Base-by-base conservation (phyloP, 2,797 vertebrate species). In the Adrianichthys oophorus region DNA sequence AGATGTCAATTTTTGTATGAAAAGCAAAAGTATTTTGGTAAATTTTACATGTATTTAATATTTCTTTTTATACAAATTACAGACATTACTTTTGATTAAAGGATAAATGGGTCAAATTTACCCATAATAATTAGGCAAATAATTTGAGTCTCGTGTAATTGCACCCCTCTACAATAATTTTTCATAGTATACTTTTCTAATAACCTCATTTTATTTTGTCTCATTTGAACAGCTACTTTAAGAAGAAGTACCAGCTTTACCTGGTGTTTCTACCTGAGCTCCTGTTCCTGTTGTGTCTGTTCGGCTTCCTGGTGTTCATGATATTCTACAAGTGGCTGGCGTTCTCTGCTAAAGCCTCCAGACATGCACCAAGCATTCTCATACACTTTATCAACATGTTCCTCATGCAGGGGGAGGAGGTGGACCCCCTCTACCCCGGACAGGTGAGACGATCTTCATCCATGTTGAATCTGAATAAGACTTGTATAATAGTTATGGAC, bases 361-460 rank as follows among this genome's bases (percentile, higher is more conserved):
- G 26, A 5, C 1, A 47, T 0, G 95, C 97, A 18, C 98, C 98
- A 0, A 99, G 97, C 82, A 96, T 99, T 75, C 93, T 99, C 68
- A 96, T 98, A 21, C 91, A 96, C 7, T 99, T 99, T 68, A 99
- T 99, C 68, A 95, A 97, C 89, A 99, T 99, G 97, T 98, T 99
- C 78, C 84, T 99, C n/a, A 96, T 96, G 87, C 92, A 92, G 59
- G 78, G 73, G 0, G 68, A 85, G 8, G 53, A 24, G 13, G 4
- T 59, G 58, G 70, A 57, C 52, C 86, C 75, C 0, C 92, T 99
- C 23, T 98, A 91, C 58, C 62, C 78, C 0, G 95, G 96, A 56
- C 96, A 99, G 95, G 97, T 98, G 44, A 79, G 88, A 26, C 15
- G 24, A 14, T 45, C 7, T 46, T 19, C 13, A 18, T 7, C 44